A percentile compares a stretch with the other conserved stretches of the same genome.
phyloP scores from a whole-genome alignment of 2,113 vertebrate species.

The Chitala chitala region DNA sequence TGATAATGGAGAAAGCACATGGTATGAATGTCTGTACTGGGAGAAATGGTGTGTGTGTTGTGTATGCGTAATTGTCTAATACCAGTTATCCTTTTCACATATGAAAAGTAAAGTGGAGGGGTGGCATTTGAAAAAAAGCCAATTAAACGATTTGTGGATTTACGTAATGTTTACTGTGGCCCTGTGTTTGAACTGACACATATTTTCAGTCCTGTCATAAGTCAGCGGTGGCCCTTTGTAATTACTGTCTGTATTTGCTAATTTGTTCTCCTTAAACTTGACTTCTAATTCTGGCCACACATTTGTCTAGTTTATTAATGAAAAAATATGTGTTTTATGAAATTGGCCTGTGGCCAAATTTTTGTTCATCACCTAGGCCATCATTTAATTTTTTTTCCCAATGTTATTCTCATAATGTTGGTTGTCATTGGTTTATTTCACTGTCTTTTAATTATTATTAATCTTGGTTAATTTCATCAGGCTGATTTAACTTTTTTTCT shows the following conservation, averaged over 20 bases:
- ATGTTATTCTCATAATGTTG: constrained; percentile 6
- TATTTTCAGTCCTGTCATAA: constrained; percentile 29
- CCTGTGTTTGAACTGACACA: constrained; percentile 54
- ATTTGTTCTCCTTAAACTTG: constrained; percentile 50
- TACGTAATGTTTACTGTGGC: constrained; percentile 40
- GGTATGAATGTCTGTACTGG: not conserved
- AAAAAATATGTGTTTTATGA: constrained; percentile 48
- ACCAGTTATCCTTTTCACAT: constrained; percentile 28
- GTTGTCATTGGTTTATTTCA: not conserved
- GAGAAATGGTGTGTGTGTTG: constrained; percentile 18
- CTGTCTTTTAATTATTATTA: not conserved
- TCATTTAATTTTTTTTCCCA: constrained; percentile 42
- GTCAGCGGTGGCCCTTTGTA: constrained; percentile 50
- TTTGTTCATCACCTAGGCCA: constrained; percentile 39
- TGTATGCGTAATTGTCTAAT: constrained; percentile 28
- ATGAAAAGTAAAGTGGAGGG: constrained; percentile 17
- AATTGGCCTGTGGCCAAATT: constrained; percentile 52
- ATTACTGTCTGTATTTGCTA: constrained; percentile 58
- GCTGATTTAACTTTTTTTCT: not conserved
- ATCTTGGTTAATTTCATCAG: constrained; percentile 38
- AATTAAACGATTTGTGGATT: constrained; percentile 47
- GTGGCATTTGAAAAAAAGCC: constrained; percentile 41
- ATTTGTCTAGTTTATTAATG: constrained; percentile 50
- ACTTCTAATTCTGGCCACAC: constrained; percentile 52
- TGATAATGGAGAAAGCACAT: too few species aligned